Evolutionary conservation across 2,797 vertebrate genomes (phyloP), one percentile per base, ranked within the genome.

Genomic region (Xyrichtys novacula): DNA sequence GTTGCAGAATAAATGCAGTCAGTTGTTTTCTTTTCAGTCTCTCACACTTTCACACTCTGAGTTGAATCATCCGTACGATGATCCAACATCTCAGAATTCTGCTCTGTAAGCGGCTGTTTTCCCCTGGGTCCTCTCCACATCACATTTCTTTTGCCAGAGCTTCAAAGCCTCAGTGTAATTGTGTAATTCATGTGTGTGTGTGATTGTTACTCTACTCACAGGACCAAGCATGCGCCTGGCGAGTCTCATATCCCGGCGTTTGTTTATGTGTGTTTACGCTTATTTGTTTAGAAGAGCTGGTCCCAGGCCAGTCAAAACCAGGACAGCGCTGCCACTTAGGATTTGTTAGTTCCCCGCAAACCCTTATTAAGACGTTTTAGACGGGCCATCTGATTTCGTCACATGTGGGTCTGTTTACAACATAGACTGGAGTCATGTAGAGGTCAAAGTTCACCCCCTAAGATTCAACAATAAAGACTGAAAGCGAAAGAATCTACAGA

Each of bases 191-290:
- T 46, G 39, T n/a, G n/a, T 22, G 43, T 46, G 55, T 53, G 71
- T 39, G 62, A 79, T 73, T 80, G 57, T 84, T 77, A 73, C 61
- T 76, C 47, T 16, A 39, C 75, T 76, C 80, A 59, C 39, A 23
- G 66, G 71, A 49, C 61, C 36, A 69, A 70, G 64, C 70, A 26
- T 12, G 53, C 12, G 76, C 68, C 86, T 89, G 85, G 76, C 42
- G 17, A 81, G 74, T 61, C 59, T 90, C 81, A 80, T 11, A 67
- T 89, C 84, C 85, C 67, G 80, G 59, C 6, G 72, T 84, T 92
- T 22, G 28, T 23, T 25, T 22, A 14, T 43, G 52, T 19, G 53
- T 25, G 52, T 9, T 10, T n/a, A 22, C 12, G 4, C 9, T 16
- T 55, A 1, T 61, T 54, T 26, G 38, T 73, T 61, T 43, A 59